Base-by-base conservation (phyloP, 2,797 vertebrate species). In the Hippopotamyrus pictus region DNA sequence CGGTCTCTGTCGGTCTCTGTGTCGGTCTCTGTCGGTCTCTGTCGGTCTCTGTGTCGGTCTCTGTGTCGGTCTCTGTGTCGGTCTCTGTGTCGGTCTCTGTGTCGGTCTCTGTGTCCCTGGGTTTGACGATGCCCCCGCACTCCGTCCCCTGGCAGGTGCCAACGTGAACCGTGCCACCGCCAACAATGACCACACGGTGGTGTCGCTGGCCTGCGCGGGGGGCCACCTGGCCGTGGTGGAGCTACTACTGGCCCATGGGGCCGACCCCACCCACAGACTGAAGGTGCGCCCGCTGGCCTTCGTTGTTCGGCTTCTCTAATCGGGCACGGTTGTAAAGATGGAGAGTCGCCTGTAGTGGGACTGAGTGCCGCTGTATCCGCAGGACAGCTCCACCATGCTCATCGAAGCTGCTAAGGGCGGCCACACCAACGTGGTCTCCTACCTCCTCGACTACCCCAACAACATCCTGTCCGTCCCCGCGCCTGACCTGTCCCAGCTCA, bases 351-450 rank as follows among this genome's bases (percentile, higher is more conserved):
- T 73, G 65, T 86, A 29, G 25, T 14, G 12, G 25, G 25, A 25
- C 9, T 87, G 86, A 86, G 50, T 57, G 5, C 25, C 22, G 14
- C 12, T 86, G 11, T 57, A 4, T 87, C 51, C 89, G 33, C 93
- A 99, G 99, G 99, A 99, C 96, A 98, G 98, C 89, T 99, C 98
- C 54, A 99, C 98, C 69, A 99, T 99, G 98, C 97, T 99, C 91
- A 99, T 99, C 92, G 99, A 99, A 97, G 98, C 99, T 92, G 99
- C 99, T 96, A 99, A 99, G 93, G 99, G 99, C 92, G 99, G 99
- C 91, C 99, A 99, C 95, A 99, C 99, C 90, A 99, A 99, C 89
- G 99, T 99, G 91, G 99, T 99, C 95, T 99, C 98, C 91, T 99
- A 99, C 93, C 94, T 99, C 92, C 96, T 99, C 96, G 99, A 99